Base-by-base conservation (phyloP, 2,888 invertebrate species). In the Drosophila infuscata region DNA sequence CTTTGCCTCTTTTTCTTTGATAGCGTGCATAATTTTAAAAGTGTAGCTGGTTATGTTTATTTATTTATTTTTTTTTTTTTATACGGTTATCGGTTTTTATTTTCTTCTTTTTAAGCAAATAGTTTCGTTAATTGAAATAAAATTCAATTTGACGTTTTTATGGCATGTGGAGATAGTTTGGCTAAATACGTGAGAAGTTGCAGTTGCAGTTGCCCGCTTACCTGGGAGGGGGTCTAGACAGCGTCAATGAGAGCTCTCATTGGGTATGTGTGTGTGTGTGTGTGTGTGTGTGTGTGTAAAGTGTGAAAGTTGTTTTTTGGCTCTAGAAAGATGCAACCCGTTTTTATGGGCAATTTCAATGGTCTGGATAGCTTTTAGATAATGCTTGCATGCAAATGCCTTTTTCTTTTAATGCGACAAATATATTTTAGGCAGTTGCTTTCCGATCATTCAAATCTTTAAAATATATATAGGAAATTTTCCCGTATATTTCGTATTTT, bases 91-190 rank as follows among this genome's bases (percentile, higher is more conserved):
- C 35, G 20, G 3, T 20, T 53, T 65, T 63, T 60, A 49, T 56
- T 38, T 54, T 57, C 65, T 70, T 58, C 35, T 65, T 67, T 73
- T 68, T 68, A 60, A 78, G 66, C 70, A 80, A 89, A 89, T 88
- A 80, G 87, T 81, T 89, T 81, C 74, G 90, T 89, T 88, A 88
- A 88, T 88, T 88, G 87, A 88, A 88, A 88, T 89, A 89, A 87
- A 87, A 87, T 88, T 81, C 86, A 73, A 79, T 89, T 85, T 89
- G 87, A 89, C 85, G 84, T 81, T 86, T 85, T 84, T 87, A 89
- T 83, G 77, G 84, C 89, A 84, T 79, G 68, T 62, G 76, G 85
- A 76, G 87, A 83, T 89, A 87, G 85, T 87, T 79, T 69, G 74
- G 84, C 74, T 86, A 86, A 85, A 85, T 88, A 84, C 77, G 82